Evolutionary conservation across 2,113 vertebrate species (phyloP), one percentile per base, ranked within the genome.

Genomic region (Pomatostomus ruficeps): DNA sequence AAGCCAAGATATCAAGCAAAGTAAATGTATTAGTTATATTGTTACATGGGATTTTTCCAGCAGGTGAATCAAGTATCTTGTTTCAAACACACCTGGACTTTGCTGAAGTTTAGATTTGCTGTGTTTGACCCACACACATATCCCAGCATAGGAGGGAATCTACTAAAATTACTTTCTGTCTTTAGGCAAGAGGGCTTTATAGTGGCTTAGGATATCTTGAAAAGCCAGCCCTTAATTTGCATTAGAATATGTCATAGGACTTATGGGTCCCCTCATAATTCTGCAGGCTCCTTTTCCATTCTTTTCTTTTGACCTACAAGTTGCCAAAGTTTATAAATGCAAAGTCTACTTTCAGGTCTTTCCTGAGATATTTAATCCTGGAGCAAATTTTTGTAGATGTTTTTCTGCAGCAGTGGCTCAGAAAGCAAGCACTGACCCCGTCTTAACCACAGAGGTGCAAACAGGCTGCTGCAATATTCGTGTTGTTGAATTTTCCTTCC

Each of bases 401-500:
- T 97, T 96, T 95, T 78, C 94, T 77, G 43, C 91, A 94, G 82
- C 46, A 55, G 76, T 43, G 76, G 61, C 75, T 91, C 86, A 80
- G 76, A 89, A 95, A 93, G 91, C 91, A 91, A 95, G 77, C 85
- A 57, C 92, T 95, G 71, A 91, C 95, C 89, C 87, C 52, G 71
- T 94, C 75, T 95, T 94, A 96, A 91, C 88, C 68, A 67, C 35
- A 49, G 48, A 93, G 91, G 74, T 17, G 13, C 71, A 83, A 95
- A 91, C 91, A 91, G 92, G 89, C 95, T 79, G 80, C 75, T 59
- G 33, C 68, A 85, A 96, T 89, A 63, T 63, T 63, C 20, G 19
- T 80, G 96, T 93, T 95, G 91, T 94, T 97, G 97, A 97, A 97
- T 98, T 97, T 98, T 97, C 94, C 94, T 98, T 96, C 96, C 74